Evolutionary conservation across 1,140 invertebrate species (phyloP).

Genomic region (Eupeodes corollae): DNA sequence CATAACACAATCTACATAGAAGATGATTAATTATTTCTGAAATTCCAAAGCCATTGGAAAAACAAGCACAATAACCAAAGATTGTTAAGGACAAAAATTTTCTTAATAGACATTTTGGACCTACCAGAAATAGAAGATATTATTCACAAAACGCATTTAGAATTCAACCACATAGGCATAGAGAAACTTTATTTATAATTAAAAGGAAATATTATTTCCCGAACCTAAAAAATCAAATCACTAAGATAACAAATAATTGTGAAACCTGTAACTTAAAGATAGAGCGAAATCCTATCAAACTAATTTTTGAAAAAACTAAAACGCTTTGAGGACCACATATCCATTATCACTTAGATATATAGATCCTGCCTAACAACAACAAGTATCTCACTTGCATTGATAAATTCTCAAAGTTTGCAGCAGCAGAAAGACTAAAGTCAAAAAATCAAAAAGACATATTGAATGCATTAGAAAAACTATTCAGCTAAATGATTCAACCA

Average conservation of each 20-base stretch:
- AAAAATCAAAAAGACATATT: too few species aligned
- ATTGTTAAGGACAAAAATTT: not conserved
- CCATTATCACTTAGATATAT: not conserved
- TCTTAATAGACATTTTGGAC: not conserved
- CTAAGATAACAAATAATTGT: conserved; percentile 11
- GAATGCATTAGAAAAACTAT: too few species aligned
- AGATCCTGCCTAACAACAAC: not conserved
- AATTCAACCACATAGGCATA: conserved; percentile 12
- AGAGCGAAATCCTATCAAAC: conserved; percentile 12
- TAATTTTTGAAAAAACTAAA: conserved; percentile 1
- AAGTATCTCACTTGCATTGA: too few species aligned
- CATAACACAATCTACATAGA: not conserved
- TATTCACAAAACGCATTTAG: conserved; percentile 1
- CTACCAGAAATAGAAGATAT: not conserved
- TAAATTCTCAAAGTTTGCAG: too few species aligned
- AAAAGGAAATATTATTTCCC: conserved; percentile 12
- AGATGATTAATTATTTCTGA: not conserved
- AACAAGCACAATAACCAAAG: conserved; percentile 2
- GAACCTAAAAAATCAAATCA: conserved; percentile 10
- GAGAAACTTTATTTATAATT: conserved; percentile 8
- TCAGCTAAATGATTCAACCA: too few species aligned
- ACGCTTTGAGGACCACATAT: not conserved
- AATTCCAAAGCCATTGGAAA: conserved; percentile 1
- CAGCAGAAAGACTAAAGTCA: too few species aligned
- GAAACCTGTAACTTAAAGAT: conserved; percentile 13